Conservation (phyloP, 1,140 invertebrate species). For the Colletes gigas region DNA sequence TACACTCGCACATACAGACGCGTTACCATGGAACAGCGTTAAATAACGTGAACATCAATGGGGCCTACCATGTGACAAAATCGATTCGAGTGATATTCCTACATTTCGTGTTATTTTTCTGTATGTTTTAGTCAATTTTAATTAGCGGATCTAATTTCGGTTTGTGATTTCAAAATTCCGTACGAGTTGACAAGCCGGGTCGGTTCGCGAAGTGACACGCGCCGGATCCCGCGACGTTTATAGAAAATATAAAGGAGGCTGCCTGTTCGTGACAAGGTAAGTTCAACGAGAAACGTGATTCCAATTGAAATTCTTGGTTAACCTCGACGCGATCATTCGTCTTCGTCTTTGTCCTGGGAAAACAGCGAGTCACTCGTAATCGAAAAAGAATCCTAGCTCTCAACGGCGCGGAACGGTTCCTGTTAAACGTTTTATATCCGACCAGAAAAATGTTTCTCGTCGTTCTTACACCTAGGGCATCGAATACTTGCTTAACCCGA, state of each 20-base stretch:
- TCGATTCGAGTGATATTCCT: constrained; percentile 71
- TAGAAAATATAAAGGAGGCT: neutral
- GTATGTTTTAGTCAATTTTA: constrained; percentile 63
- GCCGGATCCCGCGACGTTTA: neutral
- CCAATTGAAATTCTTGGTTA: constrained; percentile 56
- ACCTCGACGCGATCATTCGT: constrained; percentile 58
- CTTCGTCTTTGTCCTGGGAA: constrained; percentile 51
- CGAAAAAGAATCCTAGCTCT: constrained; percentile 32
- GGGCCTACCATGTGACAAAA: constrained; percentile 72
- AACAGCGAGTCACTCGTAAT: constrained; percentile 54
- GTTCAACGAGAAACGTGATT: constrained; percentile 53
- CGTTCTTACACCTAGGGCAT: neutral
- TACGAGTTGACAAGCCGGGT: constrained; percentile 29
- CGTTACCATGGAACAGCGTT: constrained; percentile 64
- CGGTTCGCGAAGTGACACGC: neutral
- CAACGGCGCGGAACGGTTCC: constrained; percentile 18
- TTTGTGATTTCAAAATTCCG: constrained; percentile 55
- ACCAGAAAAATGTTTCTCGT: neutral
- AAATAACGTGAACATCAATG: constrained; percentile 67
- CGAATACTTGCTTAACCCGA: neutral
- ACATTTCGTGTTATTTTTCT: constrained; percentile 44
- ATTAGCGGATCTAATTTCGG: constrained; percentile 40
- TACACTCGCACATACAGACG: neutral
- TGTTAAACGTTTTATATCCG: constrained; percentile 32
- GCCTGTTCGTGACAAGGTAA: constrained; percentile 59